Evolutionary conservation across 2,797 vertebrate genomes (phyloP).

Genomic region (Muraenolepis orangiensis): DNA sequence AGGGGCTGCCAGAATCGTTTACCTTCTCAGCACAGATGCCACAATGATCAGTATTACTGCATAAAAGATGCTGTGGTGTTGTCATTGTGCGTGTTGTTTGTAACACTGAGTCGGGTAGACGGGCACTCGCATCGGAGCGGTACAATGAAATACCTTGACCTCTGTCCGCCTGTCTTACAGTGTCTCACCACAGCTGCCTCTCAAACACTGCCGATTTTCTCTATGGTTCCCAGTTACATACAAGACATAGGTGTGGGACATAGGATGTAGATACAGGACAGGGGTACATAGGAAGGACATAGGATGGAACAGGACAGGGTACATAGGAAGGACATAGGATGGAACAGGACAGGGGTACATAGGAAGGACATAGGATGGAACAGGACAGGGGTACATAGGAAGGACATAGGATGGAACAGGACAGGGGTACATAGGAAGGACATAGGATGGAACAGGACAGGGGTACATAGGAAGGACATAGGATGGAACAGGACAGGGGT

Average conservation of each 20-base stretch:
- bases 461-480: too few species aligned
- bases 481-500: too few species aligned
- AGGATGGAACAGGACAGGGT: not conserved
- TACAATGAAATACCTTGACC: not conserved
- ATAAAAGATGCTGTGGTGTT: conserved; percentile 49
- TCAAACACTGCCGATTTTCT: not conserved
- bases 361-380: too few species aligned
- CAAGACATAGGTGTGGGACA: not conserved
- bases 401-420: not conserved
- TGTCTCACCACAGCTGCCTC: not conserved
- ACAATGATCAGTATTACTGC: conserved; percentile 63
- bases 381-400: too few species aligned
- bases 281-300: not conserved
- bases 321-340: too few species aligned
- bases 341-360: too few species aligned
- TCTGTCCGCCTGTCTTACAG: not conserved
- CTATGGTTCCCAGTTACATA: too few species aligned
- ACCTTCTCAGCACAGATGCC: conserved; percentile 69
- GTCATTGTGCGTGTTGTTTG: not conserved
- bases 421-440: too few species aligned
- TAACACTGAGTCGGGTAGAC: not conserved
- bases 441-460: too few species aligned
- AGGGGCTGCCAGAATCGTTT: conserved; percentile 75
- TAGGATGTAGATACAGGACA: not conserved
- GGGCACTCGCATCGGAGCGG: not conserved